Base-by-base conservation (phyloP, 2,888 invertebrate genomes). In the Papilio gigon region DNA sequence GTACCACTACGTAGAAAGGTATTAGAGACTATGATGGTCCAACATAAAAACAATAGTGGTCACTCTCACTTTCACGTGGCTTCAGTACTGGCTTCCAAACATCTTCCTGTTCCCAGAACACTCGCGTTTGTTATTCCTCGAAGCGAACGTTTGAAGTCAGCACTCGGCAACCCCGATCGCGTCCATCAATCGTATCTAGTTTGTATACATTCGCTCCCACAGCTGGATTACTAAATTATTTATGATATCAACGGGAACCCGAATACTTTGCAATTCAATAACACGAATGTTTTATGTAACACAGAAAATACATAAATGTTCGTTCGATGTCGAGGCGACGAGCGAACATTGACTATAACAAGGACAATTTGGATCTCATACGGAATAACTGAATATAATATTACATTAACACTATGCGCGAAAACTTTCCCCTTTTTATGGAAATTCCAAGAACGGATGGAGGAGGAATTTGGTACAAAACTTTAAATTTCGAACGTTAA, bases 131-230 rank as follows among this genome's bases (percentile, higher is more conserved):
- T 62, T 67, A 67, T 67, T 67, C 53, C 25, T 22, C 27, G 62
- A 25, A 56, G 37, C 22, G 40, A 60, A 30, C 62, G 62, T 61
- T 62, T 62, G 62, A 62, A 42, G 30, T 67, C 33, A 30, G 42
- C 37, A 61, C 22, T 30, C 42, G n/a, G 30, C 22, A 17, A 40
- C 11, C 11, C 42, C n/a, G 22, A 27, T 12, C 40, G 40, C 25
- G 17, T 65, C 58, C 37, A 50, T 50, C 66, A 27, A 53, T 61
- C 61, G 33, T 50, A 40, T 17, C 12, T 12, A 25, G 27, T 67
- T 53, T 61, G 61, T 67, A 67, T 67, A 67, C 50, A 61, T 35
- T 59, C 47, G 30, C 53, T 56, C n/a, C 47, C 40, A 12, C 58
- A 12, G 44, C 59, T 61, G 42, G 42, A 42, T 53, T 4, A 40